Evolutionary conservation across 2,888 invertebrate genomes (phyloP).

Genomic region (Mesochorus sp.): DNA sequence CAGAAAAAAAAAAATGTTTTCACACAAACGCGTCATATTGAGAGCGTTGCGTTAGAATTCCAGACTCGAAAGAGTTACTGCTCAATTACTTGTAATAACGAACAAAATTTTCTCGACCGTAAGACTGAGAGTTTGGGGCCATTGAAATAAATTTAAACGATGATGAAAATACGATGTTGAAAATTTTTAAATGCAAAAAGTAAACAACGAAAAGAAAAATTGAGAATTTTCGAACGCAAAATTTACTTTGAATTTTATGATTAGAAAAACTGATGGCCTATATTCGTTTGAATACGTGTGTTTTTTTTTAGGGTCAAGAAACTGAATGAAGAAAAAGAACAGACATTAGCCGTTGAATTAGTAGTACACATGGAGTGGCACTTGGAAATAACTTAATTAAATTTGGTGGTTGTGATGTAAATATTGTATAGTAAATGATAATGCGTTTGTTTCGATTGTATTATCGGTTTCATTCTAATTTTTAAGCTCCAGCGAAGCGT

Average conservation of each 20-base stretch:
- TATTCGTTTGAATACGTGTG: conserved; percentile 34
- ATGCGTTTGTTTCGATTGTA: not conserved
- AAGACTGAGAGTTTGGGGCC: conserved; percentile 81
- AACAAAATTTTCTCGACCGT: conserved; percentile 61
- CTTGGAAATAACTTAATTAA: conserved; percentile 68
- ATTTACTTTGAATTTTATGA: no score
- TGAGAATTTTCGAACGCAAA: no score
- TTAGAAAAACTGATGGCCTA: no score
- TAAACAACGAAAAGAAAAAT: conserved; percentile 39
- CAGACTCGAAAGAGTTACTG: conserved; percentile 64
- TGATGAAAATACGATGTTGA: not conserved
- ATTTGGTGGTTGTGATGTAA: conserved; percentile 76
- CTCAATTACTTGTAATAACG: conserved; percentile 70
- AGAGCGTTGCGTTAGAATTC: conserved; percentile 57
- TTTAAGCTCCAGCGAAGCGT: not conserved
- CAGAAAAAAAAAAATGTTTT: conserved; percentile 10
- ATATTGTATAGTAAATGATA: conserved; percentile 63
- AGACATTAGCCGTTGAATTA: conserved; percentile 33
- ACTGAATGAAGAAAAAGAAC: no score
- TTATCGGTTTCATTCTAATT: conserved; percentile 48
- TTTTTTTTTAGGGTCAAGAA: conserved; percentile 13
- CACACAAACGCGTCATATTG: conserved; percentile 16
- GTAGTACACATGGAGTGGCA: conserved; percentile 54
- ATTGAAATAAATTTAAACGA: conserved; percentile 61
- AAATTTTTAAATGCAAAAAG: not conserved